Evolutionary conservation across 2,113 vertebrate species (phyloP), one percentile per base, ranked within the genome.

Genomic region (Cyprinodon variegatus): DNA sequence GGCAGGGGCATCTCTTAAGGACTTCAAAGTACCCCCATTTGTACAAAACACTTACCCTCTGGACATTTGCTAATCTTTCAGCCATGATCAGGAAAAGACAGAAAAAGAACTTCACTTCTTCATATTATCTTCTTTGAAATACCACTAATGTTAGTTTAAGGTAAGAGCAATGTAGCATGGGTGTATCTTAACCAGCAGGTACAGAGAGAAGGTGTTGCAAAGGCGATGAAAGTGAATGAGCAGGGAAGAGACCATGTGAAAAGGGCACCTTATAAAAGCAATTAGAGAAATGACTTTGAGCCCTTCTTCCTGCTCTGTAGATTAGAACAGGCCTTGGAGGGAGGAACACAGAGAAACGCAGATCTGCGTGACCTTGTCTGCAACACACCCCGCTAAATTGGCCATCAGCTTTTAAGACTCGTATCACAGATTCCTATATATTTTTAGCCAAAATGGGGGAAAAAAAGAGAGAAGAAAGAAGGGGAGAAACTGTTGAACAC

Each of bases 191-290:
- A 81, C 62, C 65, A 63, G 88, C 91, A 88, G 86, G 89, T 87
- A 81, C 39, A 66, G 68, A 40, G 76, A 74, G 82, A 82, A 87
- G 85, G 80, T 81, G 81, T 69, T 76, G 67, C 78, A 85, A 81
- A 68, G 84, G 81, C 62, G 72, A 83, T 89, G 90, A 91, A 91
- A 91, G 90, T 87, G 87, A 91, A 88, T 63, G 90, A 89, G 87
- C 86, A 86, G 82, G 46, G 87, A 89, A 88, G 90, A 89, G 87
- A 83, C 83, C 74, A 65, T 88, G 90, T 93, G 93, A 93, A 93
- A 93, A 93, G 90, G 90, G 91, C 91, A 92, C 92, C 93, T 94
- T 93, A 93, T 93, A 92, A 93, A 93, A 91, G 92, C 90, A 93
- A 93, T 91, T 89, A 93, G 89, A 89, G 82, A 89, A 93, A 92